A percentile compares a stretch with the other conserved stretches of the same genome.
These are phyloP conservation scores for Oreochromis tanganicae DNA, from an alignment of 2,113 vertebrate genomes.

Conservation along the genomic window DNA sequence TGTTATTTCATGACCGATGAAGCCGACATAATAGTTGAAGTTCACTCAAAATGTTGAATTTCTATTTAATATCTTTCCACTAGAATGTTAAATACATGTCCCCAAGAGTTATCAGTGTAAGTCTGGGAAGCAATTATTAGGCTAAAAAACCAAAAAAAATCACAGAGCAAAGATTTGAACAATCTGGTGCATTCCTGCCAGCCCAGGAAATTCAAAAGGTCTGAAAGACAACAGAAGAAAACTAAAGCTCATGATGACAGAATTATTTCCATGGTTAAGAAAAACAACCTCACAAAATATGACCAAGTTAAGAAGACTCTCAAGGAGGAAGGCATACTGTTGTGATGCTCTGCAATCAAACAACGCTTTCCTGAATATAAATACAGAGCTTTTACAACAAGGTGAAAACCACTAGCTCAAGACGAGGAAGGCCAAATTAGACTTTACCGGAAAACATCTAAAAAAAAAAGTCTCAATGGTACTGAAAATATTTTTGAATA, in stretches of 20 bases:
- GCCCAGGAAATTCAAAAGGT: background rate
- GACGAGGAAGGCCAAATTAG: background rate
- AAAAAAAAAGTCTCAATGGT: background rate
- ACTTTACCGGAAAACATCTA: background rate
- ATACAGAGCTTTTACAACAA: background rate
- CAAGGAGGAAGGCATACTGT: background rate
- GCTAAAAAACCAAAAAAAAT: background rate
- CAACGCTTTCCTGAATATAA: accelerated
- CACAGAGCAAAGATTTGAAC: background rate
- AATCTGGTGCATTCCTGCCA: background rate
- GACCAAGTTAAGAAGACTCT: accelerated
- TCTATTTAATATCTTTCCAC: background rate
- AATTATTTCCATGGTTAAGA: background rate
- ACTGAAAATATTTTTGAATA: background rate
- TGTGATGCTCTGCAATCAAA: background rate
- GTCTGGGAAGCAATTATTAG: background rate
- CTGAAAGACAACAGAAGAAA: background rate
- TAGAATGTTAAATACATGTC: background rate
- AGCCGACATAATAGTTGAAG: background rate
- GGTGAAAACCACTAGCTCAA: background rate
- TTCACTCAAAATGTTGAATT: background rate
- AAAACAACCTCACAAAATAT: background rate
- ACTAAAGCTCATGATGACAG: background rate
- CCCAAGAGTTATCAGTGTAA: background rate
- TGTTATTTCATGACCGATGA: background rate